Base-by-base conservation (phyloP, 2,888 invertebrate genomes). In the Octonoba sinensis region DNA sequence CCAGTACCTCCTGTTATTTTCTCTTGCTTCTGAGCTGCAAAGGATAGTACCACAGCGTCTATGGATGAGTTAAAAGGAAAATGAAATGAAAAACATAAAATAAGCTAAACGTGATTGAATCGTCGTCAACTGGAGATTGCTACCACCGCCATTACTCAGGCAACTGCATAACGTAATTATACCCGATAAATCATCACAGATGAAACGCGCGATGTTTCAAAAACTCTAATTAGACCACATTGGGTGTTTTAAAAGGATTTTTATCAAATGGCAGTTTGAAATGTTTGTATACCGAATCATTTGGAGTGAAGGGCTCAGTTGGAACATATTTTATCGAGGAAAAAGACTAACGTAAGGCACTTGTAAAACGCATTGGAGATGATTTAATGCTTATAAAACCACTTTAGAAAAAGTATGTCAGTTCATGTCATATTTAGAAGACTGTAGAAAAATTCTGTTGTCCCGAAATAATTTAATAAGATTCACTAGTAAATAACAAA, bases 91-190 rank as follows among this genome's bases (percentile, higher is more conserved):
- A 54, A 78, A 78, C 54, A 59, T 67, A 72, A 78, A 62, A 66
- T 64, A 78, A 74, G 70, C 69, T 62, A 62, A 76, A 70, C 73
- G 73, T 81, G 79, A 81, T 81, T 81, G 79, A 74, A 81, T 67
- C 60, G 67, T 81, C 79, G 79, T 73, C 79, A 81, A 62, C 60
- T 57, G 44, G 60, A 81, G 62, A 81, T 73, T 81, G 79, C 67
- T 60, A 62, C 73, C 24, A 62, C 46, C 56, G 44, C 73, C 62
- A 81, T 81, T 81, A 81, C 69, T 74, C 79, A 69, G 69, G 69
- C 79, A 64, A 70, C 59, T 57, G 74, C 81, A 75, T 81, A 75
- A 74, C 70, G 74, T 75, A 81, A 81, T 81, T 81, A 81, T 81
- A 69, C 51, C 36, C 65, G 64, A 81, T 81, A 69, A 81, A 81